Evolutionary conservation across 2,797 vertebrate genomes (phyloP).

Genomic region (Carduelis carduelis): DNA sequence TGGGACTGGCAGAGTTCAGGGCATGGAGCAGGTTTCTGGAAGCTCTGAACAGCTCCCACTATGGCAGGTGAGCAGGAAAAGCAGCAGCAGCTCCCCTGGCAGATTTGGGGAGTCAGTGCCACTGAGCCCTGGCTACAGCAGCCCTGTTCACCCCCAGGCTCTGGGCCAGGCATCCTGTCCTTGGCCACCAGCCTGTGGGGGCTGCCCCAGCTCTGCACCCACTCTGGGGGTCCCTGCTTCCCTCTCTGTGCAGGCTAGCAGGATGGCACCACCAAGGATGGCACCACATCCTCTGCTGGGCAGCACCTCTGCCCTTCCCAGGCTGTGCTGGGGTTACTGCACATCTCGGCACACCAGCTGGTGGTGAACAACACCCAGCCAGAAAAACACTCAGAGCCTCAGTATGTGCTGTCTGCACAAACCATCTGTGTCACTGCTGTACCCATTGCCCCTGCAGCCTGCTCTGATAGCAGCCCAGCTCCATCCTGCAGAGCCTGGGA

Average conservation of each 20-base stretch:
- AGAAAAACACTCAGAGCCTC: background rate
- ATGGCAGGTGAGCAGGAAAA: background rate
- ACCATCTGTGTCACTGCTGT: background rate
- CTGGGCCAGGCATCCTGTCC: background rate
- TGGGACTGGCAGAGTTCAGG: background rate
- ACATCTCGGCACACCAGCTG: background rate
- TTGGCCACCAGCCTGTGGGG: background rate
- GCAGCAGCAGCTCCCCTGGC: background rate
- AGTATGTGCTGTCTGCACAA: background rate
- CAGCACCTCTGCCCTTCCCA: background rate
- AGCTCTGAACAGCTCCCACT: background rate
- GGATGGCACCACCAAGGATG: too few relatives aligned
- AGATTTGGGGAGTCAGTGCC: background rate
- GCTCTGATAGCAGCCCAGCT: fast-evolving
- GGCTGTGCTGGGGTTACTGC: fast-evolving
- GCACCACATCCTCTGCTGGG: background rate
- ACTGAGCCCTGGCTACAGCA: background rate
- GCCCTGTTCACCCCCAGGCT: background rate
- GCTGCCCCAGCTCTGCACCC: background rate
- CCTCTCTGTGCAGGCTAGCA: background rate
- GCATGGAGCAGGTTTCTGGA: background rate
- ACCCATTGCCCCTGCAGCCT: fast-evolving
- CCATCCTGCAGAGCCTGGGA: background rate
- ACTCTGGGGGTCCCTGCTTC: background rate
- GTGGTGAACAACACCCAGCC: background rate